A percentile compares a stretch with the other conserved stretches of the same genome.
Conservation (phyloP, 2,888 invertebrate genomes). For the Pemphredon lugubris region DNA sequence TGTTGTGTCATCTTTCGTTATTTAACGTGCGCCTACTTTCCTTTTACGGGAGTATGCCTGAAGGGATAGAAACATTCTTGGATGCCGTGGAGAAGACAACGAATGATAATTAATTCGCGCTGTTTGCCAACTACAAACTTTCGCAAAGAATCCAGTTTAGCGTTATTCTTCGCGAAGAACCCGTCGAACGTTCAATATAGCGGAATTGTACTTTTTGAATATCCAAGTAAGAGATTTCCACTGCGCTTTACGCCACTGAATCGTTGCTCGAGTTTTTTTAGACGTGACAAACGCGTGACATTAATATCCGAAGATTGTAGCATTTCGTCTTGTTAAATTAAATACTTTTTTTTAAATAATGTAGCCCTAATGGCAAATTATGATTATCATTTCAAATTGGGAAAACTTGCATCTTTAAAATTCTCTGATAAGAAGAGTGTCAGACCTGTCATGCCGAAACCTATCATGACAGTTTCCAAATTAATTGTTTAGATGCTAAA, state of each 20-base stretch:
- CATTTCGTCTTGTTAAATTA: no score
- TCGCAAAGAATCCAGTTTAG: neutral
- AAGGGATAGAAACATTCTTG: neutral
- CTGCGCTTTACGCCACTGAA: slow-evolving; percentile 2
- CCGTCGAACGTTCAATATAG: neutral
- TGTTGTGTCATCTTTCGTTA: slow-evolving; percentile 19
- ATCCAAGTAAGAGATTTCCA: neutral
- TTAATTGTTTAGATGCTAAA: no score
- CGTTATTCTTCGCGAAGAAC: neutral
- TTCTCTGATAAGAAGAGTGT: no score
- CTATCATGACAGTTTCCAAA: no score
- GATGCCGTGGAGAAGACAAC: slow-evolving; percentile 11
- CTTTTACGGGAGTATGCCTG: neutral
- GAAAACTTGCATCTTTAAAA: no score
- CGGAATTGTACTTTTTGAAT: slow-evolving; percentile 10
- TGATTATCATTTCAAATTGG: no score
- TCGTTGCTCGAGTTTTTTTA: neutral
- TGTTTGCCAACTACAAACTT: slow-evolving; percentile 38
- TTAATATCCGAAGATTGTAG: no score
- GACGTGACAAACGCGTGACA: neutral
- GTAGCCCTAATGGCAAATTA: no score
- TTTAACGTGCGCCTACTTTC: slow-evolving; percentile 14
- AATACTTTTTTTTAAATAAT: no score
- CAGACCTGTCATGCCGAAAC: no score
- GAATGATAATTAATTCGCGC: slow-evolving; percentile 43